These are phyloP conservation scores for Aeoliscus strigatus DNA, from an alignment of 2,797 vertebrate species.

Conservation along the genomic window DNA sequence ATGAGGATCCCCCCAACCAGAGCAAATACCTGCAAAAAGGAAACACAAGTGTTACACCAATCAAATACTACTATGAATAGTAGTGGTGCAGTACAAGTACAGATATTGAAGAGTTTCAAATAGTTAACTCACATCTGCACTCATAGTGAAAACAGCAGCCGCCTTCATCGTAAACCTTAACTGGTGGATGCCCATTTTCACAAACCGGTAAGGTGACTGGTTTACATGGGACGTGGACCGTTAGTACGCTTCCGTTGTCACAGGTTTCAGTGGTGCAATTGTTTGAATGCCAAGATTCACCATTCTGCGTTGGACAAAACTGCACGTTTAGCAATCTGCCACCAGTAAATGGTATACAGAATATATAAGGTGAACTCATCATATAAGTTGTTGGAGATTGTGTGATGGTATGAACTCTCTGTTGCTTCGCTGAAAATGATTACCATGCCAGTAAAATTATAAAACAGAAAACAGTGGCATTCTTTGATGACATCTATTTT, in stretches of 20 bases:
- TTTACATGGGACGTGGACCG: conserved; percentile 50
- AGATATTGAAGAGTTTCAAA: too few species aligned
- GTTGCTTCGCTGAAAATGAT: too few species aligned
- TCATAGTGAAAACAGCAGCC: conserved; percentile 83
- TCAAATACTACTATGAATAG: not conserved
- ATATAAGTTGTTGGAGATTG: too few species aligned
- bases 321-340: too few species aligned
- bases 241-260: conserved; percentile 49
- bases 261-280: conserved; percentile 77
- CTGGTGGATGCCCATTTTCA: conserved; percentile 66
- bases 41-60: not conserved
- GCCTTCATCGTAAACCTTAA: conserved; percentile 62
- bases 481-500: too few species aligned
- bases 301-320: conserved; percentile 53
- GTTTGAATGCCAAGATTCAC: conserved; percentile 70
- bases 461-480: too few species aligned
- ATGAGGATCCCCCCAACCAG: conserved; percentile 89
- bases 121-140: conserved; percentile 84
- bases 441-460: too few species aligned
- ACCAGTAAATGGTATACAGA: too few species aligned
- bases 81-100: too few species aligned
- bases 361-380: too few species aligned
- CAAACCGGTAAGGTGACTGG: conserved; percentile 60
- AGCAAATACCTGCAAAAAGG: conserved; percentile 78
- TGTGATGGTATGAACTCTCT: too few species aligned